Evolutionary conservation across 2,797 vertebrate genomes (phyloP).

Genomic region (Sebastes matsubarae): DNA sequence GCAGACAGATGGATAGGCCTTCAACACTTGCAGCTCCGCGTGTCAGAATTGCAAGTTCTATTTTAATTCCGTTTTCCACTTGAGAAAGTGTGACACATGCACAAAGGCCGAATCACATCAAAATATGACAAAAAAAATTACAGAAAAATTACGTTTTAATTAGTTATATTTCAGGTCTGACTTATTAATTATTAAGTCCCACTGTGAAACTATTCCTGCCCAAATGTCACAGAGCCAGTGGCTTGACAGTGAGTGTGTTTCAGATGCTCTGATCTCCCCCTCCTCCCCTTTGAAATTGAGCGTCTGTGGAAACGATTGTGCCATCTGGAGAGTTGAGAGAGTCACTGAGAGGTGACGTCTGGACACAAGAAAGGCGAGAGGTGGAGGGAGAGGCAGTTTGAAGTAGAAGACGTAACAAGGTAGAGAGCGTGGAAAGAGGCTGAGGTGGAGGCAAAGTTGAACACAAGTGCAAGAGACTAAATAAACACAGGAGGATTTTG

Average conservation of each 20-base stretch:
- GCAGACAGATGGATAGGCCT: neutral
- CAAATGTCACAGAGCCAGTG: neutral
- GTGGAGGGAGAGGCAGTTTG: neutral
- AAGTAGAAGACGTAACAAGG: neutral
- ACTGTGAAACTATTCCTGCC: neutral
- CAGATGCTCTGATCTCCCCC: slow-evolving; percentile 34
- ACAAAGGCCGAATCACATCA: neutral
- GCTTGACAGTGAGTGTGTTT: neutral
- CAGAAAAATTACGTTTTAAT: neutral
- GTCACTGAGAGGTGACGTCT: slow-evolving; percentile 33
- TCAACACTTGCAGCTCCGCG: neutral
- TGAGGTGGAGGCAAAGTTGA: slow-evolving; percentile 26
- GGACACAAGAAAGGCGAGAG: slow-evolving; percentile 26
- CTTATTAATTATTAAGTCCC: neutral
- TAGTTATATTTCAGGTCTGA: neutral
- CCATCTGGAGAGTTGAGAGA: slow-evolving; percentile 70
- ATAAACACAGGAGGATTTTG: slow-evolving; percentile 28
- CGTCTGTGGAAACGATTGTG: slow-evolving; percentile 57
- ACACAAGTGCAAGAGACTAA: neutral
- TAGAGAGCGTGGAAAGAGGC: slow-evolving; percentile 3
- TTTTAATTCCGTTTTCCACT: neutral
- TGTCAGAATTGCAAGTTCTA: neutral
- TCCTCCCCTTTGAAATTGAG: slow-evolving; percentile 65
- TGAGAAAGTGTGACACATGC: neutral
- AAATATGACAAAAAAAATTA: neutral